Evolutionary conservation across 2,888 invertebrate genomes (phyloP).

Genomic region (Cerceris rybyensis): DNA sequence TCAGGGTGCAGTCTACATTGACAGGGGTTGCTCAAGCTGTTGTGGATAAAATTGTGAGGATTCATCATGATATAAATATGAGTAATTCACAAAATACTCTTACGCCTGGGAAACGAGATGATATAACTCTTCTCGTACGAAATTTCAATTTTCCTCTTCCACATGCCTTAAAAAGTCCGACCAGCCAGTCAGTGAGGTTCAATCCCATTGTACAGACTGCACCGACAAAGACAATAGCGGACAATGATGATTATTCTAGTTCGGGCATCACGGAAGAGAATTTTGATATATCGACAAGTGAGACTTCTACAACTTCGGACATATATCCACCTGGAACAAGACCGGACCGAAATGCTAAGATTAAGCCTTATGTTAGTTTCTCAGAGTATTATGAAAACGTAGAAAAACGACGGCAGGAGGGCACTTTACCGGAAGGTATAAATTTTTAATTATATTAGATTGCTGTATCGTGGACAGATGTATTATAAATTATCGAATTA

Average conservation of each 20-base stretch:
- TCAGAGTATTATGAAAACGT: slow-evolving; percentile 89
- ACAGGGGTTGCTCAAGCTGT: slow-evolving; percentile 93
- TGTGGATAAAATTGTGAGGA: slow-evolving; percentile 91
- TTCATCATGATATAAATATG: slow-evolving; percentile 91
- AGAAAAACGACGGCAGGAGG: slow-evolving; percentile 86
- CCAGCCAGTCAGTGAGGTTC: slow-evolving; percentile 84
- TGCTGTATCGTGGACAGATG: background rate
- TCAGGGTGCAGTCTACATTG: slow-evolving; percentile 90
- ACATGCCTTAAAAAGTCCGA: slow-evolving; percentile 84
- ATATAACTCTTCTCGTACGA: slow-evolving; percentile 92
- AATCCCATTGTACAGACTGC: slow-evolving; percentile 85
- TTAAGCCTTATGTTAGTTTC: slow-evolving; percentile 93
- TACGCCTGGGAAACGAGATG: slow-evolving; percentile 87
- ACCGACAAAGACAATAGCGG: slow-evolving; percentile 68
- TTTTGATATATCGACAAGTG: slow-evolving; percentile 78
- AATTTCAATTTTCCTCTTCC: slow-evolving; percentile 93
- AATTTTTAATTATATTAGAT: slow-evolving; percentile 74
- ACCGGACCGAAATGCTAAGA: slow-evolving; percentile 86
- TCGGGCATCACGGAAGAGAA: slow-evolving; percentile 69
- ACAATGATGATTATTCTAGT: slow-evolving; percentile 64
- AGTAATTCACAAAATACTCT: slow-evolving; percentile 82
- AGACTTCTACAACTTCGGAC: slow-evolving; percentile 78
- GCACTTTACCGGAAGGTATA: slow-evolving; percentile 86
- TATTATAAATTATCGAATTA: slow-evolving; percentile 23
- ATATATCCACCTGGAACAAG: slow-evolving; percentile 78